Evolutionary conservation across 2,888 invertebrate species (phyloP).

Genomic region (Pristionchus japonicus): DNA sequence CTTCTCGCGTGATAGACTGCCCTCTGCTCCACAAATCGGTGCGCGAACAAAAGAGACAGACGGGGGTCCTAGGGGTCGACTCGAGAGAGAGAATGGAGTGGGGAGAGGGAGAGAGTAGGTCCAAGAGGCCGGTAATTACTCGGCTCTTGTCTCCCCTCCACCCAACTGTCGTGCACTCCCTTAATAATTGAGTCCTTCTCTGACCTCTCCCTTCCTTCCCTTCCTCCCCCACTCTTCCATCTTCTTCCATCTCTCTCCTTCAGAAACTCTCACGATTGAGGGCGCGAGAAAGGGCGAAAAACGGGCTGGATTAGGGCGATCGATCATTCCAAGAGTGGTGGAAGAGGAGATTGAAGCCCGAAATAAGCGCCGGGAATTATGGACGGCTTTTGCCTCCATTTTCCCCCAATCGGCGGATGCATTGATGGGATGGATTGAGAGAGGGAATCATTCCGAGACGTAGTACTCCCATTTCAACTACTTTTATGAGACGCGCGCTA

Average conservation of each 20-base stretch:
- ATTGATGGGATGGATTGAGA: background rate
- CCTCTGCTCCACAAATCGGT: background rate
- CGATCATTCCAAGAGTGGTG: slow-evolving; percentile 2
- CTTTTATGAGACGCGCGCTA: slow-evolving; percentile 19
- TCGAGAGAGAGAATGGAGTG: slow-evolving; percentile 31
- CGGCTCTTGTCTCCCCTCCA: slow-evolving; percentile 44
- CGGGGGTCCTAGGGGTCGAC: background rate
- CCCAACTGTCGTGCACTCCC: slow-evolving; percentile 43
- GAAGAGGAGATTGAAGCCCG: background rate
- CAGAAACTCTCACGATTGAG: background rate
- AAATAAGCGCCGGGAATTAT: slow-evolving; percentile 13
- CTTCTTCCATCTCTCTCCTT: background rate
- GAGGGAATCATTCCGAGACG: background rate
- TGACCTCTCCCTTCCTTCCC: background rate
- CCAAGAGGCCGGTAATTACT: slow-evolving; percentile 41
- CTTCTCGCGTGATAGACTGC: slow-evolving; percentile 3
- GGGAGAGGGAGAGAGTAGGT: background rate
- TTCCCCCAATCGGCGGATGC: background rate
- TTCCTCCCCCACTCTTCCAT: background rate
- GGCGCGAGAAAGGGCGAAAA: background rate
- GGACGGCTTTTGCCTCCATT: background rate
- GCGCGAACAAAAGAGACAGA: slow-evolving; percentile 37
- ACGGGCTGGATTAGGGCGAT: slow-evolving; percentile 6
- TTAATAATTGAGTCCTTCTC: background rate
- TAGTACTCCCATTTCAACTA: background rate